Percentiles rank a stretch among this genome's conserved stretches.
Evolutionary conservation across 2,797 vertebrate species (phyloP).

Genomic region (Ctenochaetus hawaiiensis): DNA sequence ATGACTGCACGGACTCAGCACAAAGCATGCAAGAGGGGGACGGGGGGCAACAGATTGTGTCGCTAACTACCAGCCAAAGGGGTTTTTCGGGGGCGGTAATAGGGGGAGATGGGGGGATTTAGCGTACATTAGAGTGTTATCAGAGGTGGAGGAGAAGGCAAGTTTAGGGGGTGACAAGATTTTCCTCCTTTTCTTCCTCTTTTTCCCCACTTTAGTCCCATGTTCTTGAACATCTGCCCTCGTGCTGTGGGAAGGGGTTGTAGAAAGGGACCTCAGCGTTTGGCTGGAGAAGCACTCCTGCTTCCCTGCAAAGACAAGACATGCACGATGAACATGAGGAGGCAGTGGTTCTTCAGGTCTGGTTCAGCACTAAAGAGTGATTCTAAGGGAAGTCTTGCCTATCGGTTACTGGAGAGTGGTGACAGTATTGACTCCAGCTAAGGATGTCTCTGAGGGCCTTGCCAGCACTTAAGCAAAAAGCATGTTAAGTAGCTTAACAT

Average conservation of each 20-base stretch:
- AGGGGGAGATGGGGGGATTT: constrained; percentile 37
- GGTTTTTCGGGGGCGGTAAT: constrained; percentile 39
- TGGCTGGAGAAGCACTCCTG: constrained; percentile 93
- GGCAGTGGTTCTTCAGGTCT: not conserved
- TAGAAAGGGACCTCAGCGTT: constrained; percentile 89
- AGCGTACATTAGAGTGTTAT: constrained; percentile 81
- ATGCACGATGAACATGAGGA: constrained; percentile 21
- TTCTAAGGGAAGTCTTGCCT: not conserved
- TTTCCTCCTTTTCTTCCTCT: constrained; percentile 66
- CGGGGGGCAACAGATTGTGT: constrained; percentile 79
- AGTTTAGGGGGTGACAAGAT: constrained; percentile 52
- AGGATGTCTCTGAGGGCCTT: not conserved
- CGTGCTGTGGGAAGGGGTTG: constrained; percentile 67
- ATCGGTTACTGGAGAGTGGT: not conserved
- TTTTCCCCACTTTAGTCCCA: constrained; percentile 58
- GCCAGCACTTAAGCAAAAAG: constrained; percentile 7
- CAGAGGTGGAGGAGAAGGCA: constrained; percentile 55
- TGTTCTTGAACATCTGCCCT: constrained; percentile 65
- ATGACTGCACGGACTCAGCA: constrained; percentile 73
- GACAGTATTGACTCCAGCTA: not conserved
- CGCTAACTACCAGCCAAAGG: constrained; percentile 82
- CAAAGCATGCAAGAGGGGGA: constrained; percentile 62
- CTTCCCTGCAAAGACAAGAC: constrained; percentile 86
- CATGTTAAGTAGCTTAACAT: not conserved
- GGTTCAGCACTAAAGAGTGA: not conserved